Conservation (phyloP, 1,140 invertebrate genomes). For the Sinonovacula constricta region DNA sequence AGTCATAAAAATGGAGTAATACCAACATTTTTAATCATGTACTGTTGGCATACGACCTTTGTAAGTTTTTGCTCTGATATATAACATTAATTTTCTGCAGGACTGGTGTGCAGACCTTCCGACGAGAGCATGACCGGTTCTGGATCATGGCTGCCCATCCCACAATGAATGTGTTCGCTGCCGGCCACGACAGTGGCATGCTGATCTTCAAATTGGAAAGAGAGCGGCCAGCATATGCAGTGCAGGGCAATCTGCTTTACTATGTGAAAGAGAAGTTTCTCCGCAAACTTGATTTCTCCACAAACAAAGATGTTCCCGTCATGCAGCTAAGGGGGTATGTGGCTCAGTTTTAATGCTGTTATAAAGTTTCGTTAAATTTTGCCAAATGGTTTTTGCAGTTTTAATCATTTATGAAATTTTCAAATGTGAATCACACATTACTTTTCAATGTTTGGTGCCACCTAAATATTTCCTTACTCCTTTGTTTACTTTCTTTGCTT, state of each 20-base stretch:
- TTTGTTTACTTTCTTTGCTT: too few species aligned
- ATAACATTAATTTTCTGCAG: conserved; percentile 78
- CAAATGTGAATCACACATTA: too few species aligned
- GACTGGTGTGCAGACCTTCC: conserved; percentile 96
- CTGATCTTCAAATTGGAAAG: conserved; percentile 92
- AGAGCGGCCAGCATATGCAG: conserved; percentile 96
- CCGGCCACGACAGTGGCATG: conserved; percentile 98
- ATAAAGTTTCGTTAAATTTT: too few species aligned
- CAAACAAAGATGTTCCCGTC: conserved; percentile 93
- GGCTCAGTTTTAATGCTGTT: too few species aligned
- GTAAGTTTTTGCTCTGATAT: too few species aligned
- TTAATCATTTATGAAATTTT: too few species aligned
- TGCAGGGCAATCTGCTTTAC: conserved; percentile 95
- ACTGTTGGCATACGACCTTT: too few species aligned
- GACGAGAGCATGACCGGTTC: conserved; percentile 96
- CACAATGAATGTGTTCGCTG: conserved; percentile 83
- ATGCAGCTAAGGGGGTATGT: conserved; percentile 92
- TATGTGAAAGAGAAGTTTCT: conserved; percentile 97
- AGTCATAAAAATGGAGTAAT: not conserved
- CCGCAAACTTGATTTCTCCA: conserved; percentile 94
- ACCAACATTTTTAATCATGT: conserved; percentile 6
- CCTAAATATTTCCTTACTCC: too few species aligned
- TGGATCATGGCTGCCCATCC: conserved; percentile 96
- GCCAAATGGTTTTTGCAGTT: too few species aligned
- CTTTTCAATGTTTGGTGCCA: too few species aligned